Percentiles rank a stretch among this genome's conserved stretches.
Conservation (phyloP, 2,888 invertebrate genomes). For the Suillia variegata region DNA sequence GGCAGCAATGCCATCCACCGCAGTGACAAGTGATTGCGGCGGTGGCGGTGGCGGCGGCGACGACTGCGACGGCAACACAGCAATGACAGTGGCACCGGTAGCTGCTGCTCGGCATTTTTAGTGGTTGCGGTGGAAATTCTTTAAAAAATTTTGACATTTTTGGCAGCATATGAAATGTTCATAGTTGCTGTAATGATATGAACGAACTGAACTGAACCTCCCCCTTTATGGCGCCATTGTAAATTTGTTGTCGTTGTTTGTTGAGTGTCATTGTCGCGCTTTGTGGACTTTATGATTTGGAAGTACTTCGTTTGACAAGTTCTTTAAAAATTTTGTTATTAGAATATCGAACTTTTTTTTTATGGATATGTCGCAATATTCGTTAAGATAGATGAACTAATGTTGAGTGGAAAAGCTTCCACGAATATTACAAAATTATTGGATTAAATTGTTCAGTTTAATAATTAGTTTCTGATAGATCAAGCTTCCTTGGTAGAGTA, state of each 20-base stretch:
- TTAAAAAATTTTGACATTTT: constrained; percentile 28
- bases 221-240: constrained; percentile 8
- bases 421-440: too few relatives aligned
- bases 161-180: constrained; percentile 24
- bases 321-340: too few relatives aligned
- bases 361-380: too few relatives aligned
- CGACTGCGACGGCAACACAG: constrained; percentile 3
- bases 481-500: too few relatives aligned
- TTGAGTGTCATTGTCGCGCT: neutral
- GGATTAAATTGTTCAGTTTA: too few relatives aligned
- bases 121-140: constrained; percentile 35
- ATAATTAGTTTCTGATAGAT: too few relatives aligned
- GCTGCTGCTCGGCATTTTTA: constrained; percentile 28
- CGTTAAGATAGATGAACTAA: too few relatives aligned
- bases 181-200: constrained; percentile 2
- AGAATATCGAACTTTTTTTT: too few relatives aligned
- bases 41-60: constrained; percentile 6
- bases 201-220: neutral
- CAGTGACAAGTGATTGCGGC: constrained; percentile 10
- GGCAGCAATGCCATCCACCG: constrained; percentile 1
- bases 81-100: constrained; percentile 31
- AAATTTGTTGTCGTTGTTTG: constrained; percentile 1
- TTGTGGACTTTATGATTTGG: neutral
- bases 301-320: neutral
- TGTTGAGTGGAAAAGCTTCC: too few relatives aligned